Evolutionary conservation across 2,888 invertebrate species (phyloP), one percentile per base, ranked within the genome.

Genomic region (Coenonympha arcania): DNA sequence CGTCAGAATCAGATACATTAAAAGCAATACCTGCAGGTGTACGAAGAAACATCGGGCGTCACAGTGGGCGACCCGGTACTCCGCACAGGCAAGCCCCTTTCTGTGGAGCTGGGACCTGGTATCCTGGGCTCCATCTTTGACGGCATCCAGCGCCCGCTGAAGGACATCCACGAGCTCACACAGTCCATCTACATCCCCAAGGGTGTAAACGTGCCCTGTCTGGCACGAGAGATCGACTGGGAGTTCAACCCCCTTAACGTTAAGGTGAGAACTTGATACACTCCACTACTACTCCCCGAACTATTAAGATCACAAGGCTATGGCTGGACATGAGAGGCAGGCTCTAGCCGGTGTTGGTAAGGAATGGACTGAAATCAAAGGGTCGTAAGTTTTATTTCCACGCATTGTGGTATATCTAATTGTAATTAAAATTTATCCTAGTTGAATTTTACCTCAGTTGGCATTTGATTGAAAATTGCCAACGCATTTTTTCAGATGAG

Each of bases 111-210:
- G 50, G 99, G 99, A 5, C 99, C 99, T 43, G 99, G 99, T 72
- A 99, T 99, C 81, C 92, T 99, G 90, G 97, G 96, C 61, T 97
- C 96, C 78, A 99, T 99, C 87, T 99, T 99, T 87, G 99, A 99
- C 87, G 99, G 99, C 88, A 99, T 99, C 84, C 99, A 99, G 87
- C 94, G 99, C 72, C 99, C 99, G 0, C 82, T 99, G 69, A 96
- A 95, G 82, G 98, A 98, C 85, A 99, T 99, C 79, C 90, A 93
- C 73, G 96, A 96, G 73, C 82, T 97, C 57, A 96, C 97, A 1
- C 89, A 92, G 73, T 97, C 96, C 73, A 99, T 99, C 86, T 99
- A 99, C 90, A 99, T 99, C 84, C 99, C 99, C 36, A 99, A 98
- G 88, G 99, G 99, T 80, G 92, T 99, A 42, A 99, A 98, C 80